These are phyloP conservation scores for Oeneis ivallda DNA, from an alignment of 2,888 invertebrate species.

Conservation along the genomic window DNA sequence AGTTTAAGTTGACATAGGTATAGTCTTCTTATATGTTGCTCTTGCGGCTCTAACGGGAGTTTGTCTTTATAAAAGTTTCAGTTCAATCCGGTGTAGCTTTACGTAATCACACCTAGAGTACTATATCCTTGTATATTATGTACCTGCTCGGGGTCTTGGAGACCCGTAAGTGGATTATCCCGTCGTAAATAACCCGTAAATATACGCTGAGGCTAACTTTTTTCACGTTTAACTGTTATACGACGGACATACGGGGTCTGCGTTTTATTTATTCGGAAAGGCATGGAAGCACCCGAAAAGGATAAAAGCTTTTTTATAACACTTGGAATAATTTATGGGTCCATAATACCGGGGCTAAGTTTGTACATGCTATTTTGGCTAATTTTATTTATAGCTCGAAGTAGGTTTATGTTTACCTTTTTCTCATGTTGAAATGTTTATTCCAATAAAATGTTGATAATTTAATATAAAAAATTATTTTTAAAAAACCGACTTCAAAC, in stretches of 20 bases:
- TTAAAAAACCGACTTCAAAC: too few relatives aligned
- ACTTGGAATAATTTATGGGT: slow-evolving; percentile 25
- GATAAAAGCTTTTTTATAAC: slow-evolving; percentile 26
- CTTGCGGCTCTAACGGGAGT: too few relatives aligned
- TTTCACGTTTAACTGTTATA: slow-evolving; percentile 30
- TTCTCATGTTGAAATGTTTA: too few relatives aligned
- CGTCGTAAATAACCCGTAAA: slow-evolving; percentile 15
- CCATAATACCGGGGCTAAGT: slow-evolving; percentile 12
- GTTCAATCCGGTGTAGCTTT: too few relatives aligned
- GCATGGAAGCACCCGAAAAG: slow-evolving; percentile 15
- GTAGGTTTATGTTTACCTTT: background rate
- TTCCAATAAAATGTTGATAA: too few relatives aligned
- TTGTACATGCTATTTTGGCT: slow-evolving; percentile 14
- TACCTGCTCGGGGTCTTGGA: background rate
- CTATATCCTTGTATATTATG: background rate
- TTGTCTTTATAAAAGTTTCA: too few relatives aligned
- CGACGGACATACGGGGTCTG: slow-evolving; percentile 9
- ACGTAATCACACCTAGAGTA: too few relatives aligned
- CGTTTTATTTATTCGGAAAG: slow-evolving; percentile 26
- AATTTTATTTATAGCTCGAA: slow-evolving; percentile 12
- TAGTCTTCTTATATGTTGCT: too few relatives aligned
- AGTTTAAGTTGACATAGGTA: too few relatives aligned
- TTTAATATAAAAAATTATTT: too few relatives aligned
- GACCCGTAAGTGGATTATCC: slow-evolving; percentile 6
- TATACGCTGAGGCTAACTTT: slow-evolving; percentile 23